These are phyloP conservation scores for Ectropis grisescens DNA, from an alignment of 1,140 invertebrate genomes.

Conservation along the genomic window DNA sequence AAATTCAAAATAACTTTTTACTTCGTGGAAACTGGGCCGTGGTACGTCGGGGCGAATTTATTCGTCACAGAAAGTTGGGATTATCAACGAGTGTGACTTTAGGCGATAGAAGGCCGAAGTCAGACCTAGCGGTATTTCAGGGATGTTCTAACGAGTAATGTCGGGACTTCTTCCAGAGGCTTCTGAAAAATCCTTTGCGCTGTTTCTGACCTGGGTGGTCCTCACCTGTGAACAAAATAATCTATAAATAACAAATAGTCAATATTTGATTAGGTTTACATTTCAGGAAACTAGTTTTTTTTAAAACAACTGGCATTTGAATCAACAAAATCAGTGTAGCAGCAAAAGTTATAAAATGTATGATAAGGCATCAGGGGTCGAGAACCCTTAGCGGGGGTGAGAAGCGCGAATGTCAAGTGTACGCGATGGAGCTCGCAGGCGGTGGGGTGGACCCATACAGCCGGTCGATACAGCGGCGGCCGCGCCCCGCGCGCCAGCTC, in stretches of 20 bases:
- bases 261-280: neutral
- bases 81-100: too few relatives aligned
- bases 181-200: constrained; percentile 87
- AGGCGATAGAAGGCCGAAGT: too few relatives aligned
- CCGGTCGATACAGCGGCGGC: constrained; percentile 14
- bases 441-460: constrained; percentile 2
- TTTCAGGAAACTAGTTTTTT: too few relatives aligned
- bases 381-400: constrained; percentile 16
- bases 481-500: too few relatives aligned
- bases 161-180: constrained; percentile 85
- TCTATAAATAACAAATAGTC: constrained; percentile 6
- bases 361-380: constrained; percentile 10
- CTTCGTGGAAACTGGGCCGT: too few relatives aligned
- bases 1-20: too few relatives aligned
- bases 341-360: too few relatives aligned
- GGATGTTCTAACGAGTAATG: constrained; percentile 85
- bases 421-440: constrained; percentile 11
- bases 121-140: too few relatives aligned
- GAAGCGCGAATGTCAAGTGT: constrained; percentile 49
- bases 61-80: too few relatives aligned
- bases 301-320: neutral
- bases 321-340: too few relatives aligned
- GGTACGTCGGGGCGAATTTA: too few relatives aligned
- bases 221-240: constrained; percentile 75
- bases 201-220: constrained; percentile 77